Percentiles rank a stretch among this genome's conserved stretches.
Conservation (phyloP, 2,888 invertebrate species). For the Phrixothrix hirtus region DNA sequence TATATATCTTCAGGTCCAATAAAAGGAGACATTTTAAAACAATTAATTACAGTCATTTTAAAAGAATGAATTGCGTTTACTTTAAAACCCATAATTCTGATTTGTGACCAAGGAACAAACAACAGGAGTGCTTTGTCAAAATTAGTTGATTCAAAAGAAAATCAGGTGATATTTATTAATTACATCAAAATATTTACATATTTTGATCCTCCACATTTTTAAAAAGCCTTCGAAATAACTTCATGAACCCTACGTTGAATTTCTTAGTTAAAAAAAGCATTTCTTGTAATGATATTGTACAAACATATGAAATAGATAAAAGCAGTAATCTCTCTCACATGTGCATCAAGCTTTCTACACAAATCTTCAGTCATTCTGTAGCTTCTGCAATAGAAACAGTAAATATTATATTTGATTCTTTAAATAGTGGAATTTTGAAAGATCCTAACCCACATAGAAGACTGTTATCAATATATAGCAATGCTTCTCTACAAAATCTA, state of each 20-base stretch:
- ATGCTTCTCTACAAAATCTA: too few relatives aligned
- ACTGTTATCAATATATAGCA: too few relatives aligned
- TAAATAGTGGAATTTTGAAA: too few relatives aligned
- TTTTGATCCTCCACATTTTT: conserved; percentile 28
- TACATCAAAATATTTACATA: conserved; percentile 14
- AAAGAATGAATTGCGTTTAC: conserved; percentile 3
- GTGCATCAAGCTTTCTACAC: conserved; percentile 18
- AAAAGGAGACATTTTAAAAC: conserved; percentile 11
- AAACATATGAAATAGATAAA: conserved; percentile 18
- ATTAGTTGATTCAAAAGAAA: conserved; percentile 20
- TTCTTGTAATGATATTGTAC: conserved; percentile 16
- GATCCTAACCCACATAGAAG: too few relatives aligned
- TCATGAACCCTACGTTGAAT: conserved; percentile 20
- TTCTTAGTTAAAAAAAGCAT: conserved; percentile 8
- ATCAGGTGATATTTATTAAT: conserved; percentile 14
- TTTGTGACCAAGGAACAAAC: conserved; percentile 28
- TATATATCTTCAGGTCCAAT: conserved; percentile 19
- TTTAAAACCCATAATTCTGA: conserved; percentile 16
- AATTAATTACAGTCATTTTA: conserved; percentile 17
- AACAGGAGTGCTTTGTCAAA: conserved; percentile 10
- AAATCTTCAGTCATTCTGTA: conserved; percentile 21
- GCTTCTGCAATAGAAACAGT: conserved; percentile 12
- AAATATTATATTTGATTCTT: conserved; percentile 16
- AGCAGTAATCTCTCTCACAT: conserved; percentile 9
- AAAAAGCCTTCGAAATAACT: conserved; percentile 25